These are phyloP conservation scores for Metopolophium dirhodum DNA, from an alignment of 1,140 invertebrate genomes.

Conservation along the genomic window DNA sequence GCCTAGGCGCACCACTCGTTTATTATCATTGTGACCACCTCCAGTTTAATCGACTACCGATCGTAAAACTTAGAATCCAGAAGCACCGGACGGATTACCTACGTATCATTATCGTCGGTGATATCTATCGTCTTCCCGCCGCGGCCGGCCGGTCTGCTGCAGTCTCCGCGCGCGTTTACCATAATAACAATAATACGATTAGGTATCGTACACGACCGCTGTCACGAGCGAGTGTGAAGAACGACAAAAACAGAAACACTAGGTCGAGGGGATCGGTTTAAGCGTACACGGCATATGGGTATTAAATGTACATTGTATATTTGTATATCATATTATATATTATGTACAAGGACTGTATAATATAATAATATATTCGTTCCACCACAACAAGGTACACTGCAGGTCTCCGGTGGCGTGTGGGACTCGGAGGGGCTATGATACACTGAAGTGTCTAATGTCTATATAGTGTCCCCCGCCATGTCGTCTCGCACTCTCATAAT, in stretches of 20 bases:
- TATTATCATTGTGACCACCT: not conserved
- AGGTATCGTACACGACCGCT: not conserved
- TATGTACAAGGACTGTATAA: not conserved
- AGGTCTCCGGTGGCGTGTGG: not conserved
- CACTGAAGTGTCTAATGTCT: no score
- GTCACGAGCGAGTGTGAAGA: conserved; percentile 3
- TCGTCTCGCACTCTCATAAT: not conserved
- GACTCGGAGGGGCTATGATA: not conserved
- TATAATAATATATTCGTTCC: not conserved
- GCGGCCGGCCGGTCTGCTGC: not conserved
- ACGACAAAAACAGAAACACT: not conserved
- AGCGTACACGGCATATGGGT: not conserved
- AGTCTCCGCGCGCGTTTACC: conserved; percentile 18
- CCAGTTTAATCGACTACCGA: conserved; percentile 25
- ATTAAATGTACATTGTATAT: no score
- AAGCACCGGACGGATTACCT: conserved; percentile 43
- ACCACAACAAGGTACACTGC: not conserved
- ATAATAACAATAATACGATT: conserved; percentile 41
- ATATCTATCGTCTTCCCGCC: not conserved
- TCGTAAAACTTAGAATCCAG: conserved; percentile 2
- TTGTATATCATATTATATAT: not conserved
- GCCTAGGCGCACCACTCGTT: not conserved
- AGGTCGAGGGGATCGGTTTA: not conserved
- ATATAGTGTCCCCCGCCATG: not conserved
- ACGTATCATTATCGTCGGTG: not conserved